A percentile compares a stretch with the other conserved stretches of the same genome.
phyloP scores from a whole-genome alignment of 1,140 invertebrate genomes.

The Ladona fulva region DNA sequence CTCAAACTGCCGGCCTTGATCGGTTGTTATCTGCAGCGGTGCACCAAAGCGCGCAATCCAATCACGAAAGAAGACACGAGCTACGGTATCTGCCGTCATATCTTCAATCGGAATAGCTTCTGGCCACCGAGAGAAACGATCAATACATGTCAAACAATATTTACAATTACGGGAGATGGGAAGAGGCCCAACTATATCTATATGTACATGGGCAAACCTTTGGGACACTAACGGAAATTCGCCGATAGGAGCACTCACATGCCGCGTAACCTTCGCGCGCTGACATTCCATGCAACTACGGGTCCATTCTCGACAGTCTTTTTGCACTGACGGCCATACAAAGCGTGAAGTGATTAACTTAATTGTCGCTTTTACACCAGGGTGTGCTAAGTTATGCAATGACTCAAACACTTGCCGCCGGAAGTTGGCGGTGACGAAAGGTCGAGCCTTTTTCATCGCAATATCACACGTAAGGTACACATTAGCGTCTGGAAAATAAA shows the following conservation, averaged over 20 bases:
- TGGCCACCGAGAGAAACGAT: constrained; percentile 37
- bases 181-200: constrained; percentile 37
- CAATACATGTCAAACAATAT: constrained; percentile 38
- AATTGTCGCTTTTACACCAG: constrained; percentile 16
- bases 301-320: constrained; percentile 23
- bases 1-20: constrained; percentile 34
- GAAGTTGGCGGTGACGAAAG: constrained; percentile 26
- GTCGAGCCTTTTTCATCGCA: constrained; percentile 16
- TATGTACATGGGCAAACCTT: constrained; percentile 29
- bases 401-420: constrained; percentile 24
- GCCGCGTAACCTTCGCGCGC: neutral
- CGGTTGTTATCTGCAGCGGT: constrained; percentile 29
- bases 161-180: constrained; percentile 28
- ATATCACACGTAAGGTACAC: no score
- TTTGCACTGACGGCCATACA: constrained; percentile 24
- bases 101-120: constrained; percentile 35
- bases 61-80: constrained; percentile 26
- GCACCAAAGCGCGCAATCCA: constrained; percentile 34
- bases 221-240: constrained; percentile 10
- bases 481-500: no score
- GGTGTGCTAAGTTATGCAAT: constrained; percentile 15
- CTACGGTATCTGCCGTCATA: constrained; percentile 32
- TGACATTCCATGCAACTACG: constrained; percentile 21
- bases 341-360: constrained; percentile 21
- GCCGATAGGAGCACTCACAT: constrained; percentile 19